Conservation (phyloP, 30 jellyfish, hydroid and myxozoan genomes). For the Aurelia coerulea region DNA sequence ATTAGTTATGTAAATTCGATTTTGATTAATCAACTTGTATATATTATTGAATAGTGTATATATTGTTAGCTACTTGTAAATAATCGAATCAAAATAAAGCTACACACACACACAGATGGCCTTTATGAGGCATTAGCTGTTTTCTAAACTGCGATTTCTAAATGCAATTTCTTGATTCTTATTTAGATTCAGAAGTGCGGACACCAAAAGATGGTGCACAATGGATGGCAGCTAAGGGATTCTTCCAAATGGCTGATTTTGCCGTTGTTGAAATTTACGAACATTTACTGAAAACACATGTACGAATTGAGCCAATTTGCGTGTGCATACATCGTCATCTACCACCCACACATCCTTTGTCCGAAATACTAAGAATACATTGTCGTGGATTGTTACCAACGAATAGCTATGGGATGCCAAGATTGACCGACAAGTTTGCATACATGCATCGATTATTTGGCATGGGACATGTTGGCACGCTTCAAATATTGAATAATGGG, state of each 20-base stretch:
- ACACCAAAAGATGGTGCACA: constrained; percentile 80
- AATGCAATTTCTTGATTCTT: too few species aligned
- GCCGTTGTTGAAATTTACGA: constrained; percentile 85
- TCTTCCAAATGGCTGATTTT: constrained; percentile 82
- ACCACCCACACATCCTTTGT: constrained; percentile 83
- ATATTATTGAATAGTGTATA: too few species aligned
- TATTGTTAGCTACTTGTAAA: too few species aligned
- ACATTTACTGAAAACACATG: constrained; percentile 87
- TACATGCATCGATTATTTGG: constrained; percentile 87
- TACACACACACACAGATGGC: too few species aligned
- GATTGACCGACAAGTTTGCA: constrained; percentile 56
- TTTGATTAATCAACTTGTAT: too few species aligned
- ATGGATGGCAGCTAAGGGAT: constrained; percentile 89
- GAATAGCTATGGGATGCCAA: constrained; percentile 78
- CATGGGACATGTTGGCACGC: constrained; percentile 92
- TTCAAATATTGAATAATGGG: constrained; percentile 64
- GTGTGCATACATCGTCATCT: constrained; percentile 80
- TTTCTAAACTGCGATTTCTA: too few species aligned
- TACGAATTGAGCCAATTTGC: constrained; percentile 87
- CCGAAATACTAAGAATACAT: constrained; percentile 58
- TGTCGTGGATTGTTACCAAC: constrained; percentile 88
- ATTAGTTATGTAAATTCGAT: too few species aligned
- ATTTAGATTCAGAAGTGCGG: constrained; percentile 71
- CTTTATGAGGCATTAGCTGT: too few species aligned
- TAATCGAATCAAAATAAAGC: too few species aligned